Percentiles rank a stretch among this genome's conserved stretches.
Evolutionary conservation across 2,888 invertebrate genomes (phyloP).

Genomic region (Rhamnusium bicolor): DNA sequence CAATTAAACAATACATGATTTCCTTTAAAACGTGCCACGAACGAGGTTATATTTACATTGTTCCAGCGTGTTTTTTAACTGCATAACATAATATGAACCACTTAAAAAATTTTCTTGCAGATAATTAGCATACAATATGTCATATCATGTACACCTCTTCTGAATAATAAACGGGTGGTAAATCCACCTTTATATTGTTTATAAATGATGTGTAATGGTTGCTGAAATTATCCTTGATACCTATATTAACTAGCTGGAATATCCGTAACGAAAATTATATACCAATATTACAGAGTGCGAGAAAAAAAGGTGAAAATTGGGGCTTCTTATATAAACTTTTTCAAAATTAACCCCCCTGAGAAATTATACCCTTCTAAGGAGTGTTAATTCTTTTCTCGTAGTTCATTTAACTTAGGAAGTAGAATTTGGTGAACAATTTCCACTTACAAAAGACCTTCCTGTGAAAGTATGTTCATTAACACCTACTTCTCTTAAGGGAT

Average conservation of each 20-base stretch:
- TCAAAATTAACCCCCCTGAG: too few relatives aligned
- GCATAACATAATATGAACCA: conserved; percentile 42
- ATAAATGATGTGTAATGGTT: conserved; percentile 44
- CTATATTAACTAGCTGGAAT: not conserved
- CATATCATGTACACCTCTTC: conserved; percentile 31
- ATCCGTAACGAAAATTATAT: not conserved
- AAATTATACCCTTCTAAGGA: too few relatives aligned
- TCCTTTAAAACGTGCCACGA: not conserved
- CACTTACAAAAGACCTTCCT: too few relatives aligned
- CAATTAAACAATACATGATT: not conserved
- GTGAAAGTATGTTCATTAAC: too few relatives aligned
- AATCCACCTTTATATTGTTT: conserved; percentile 45
- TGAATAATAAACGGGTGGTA: conserved; percentile 45
- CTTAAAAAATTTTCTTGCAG: conserved; percentile 28
- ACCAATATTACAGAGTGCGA: too few relatives aligned
- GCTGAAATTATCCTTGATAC: conserved; percentile 32
- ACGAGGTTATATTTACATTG: conserved; percentile 8
- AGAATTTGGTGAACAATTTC: too few relatives aligned
- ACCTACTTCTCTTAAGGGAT: too few relatives aligned
- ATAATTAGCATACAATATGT: conserved; percentile 49
- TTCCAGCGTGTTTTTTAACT: conserved; percentile 1
- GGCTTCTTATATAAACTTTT: too few relatives aligned
- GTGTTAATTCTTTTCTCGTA: too few relatives aligned
- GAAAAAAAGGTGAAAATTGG: too few relatives aligned
- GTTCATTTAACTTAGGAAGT: too few relatives aligned